These are phyloP conservation scores for Anguilla anguilla DNA, from an alignment of 2,797 vertebrate genomes.

Conservation along the genomic window DNA sequence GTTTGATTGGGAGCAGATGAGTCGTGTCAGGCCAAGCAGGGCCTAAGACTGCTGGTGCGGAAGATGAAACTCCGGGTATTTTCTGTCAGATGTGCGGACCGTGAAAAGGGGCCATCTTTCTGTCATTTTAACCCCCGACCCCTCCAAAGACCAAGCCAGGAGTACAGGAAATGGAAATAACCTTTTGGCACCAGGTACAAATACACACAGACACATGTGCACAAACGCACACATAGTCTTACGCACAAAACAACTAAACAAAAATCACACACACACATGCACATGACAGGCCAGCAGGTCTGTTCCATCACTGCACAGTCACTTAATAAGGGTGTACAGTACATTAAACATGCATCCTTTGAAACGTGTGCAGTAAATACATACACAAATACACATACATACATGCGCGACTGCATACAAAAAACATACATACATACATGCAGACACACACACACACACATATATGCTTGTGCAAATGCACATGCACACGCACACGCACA, in stretches of 20 bases:
- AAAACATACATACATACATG: neutral
- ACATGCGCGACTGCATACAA: too few relatives aligned
- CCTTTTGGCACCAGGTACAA: slow-evolving; percentile 12
- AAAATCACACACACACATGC: neutral
- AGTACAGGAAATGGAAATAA: slow-evolving; percentile 37
- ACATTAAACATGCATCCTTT: neutral
- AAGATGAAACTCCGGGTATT: slow-evolving; percentile 52
- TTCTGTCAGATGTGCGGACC: slow-evolving; percentile 45
- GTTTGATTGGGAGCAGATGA: neutral
- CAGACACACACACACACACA: neutral
- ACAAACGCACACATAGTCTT: neutral
- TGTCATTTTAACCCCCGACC: slow-evolving; percentile 39
- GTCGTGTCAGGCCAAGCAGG: neutral
- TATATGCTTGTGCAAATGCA: neutral
- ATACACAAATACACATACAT: neutral
- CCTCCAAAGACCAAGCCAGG: slow-evolving; percentile 17
- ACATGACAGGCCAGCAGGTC: neutral
- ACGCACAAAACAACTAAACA: neutral
- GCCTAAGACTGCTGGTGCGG: slow-evolving; percentile 48
- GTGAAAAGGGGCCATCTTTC: slow-evolving; percentile 30
- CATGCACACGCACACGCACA: neutral
- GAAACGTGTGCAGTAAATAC: neutral
- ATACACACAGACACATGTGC: slow-evolving; percentile 24
- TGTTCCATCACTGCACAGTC: neutral
- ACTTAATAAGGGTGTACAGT: too few relatives aligned